Conservation (phyloP, 2,888 invertebrate species). For the Cheilosia urbana region DNA sequence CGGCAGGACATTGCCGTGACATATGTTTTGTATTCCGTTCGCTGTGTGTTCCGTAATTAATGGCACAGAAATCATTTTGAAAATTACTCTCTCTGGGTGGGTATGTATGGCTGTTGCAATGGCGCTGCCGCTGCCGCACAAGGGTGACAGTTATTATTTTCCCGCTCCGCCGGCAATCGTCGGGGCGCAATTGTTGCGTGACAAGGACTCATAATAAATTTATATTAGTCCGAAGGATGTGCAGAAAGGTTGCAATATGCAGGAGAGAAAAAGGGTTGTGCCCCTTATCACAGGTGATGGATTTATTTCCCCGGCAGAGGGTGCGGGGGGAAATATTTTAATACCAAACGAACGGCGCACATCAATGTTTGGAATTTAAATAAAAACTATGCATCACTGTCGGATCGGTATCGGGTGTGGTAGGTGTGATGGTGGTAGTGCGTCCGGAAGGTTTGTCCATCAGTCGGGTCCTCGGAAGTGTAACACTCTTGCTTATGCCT, state of each 20-base stretch:
- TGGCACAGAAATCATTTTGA: conserved; percentile 72
- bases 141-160: conserved; percentile 69
- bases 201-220: conserved; percentile 74
- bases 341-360: conserved; percentile 71
- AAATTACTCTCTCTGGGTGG: conserved; percentile 39
- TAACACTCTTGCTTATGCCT: conserved; percentile 68
- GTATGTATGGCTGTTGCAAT: neutral
- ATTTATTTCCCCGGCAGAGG: conserved; percentile 52
- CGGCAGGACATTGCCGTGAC: conserved; percentile 66
- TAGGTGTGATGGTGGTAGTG: conserved; percentile 31
- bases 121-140: conserved; percentile 35
- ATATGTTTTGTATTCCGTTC: conserved; percentile 43
- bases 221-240: conserved; percentile 70
- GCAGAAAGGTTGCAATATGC: conserved; percentile 72
- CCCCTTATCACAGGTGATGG: conserved; percentile 75
- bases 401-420: conserved; percentile 65
- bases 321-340: conserved; percentile 65
- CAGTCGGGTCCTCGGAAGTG: conserved; percentile 67
- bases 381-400: conserved; percentile 75
- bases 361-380: conserved; percentile 74
- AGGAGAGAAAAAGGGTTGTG: conserved; percentile 59
- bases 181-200: conserved; percentile 73
- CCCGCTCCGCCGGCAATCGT: conserved; percentile 23
- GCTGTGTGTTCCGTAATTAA: conserved; percentile 54
- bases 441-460: conserved; percentile 48